These are phyloP conservation scores for Drosophila diplacantha DNA, from an alignment of 2,888 invertebrate genomes.

Conservation along the genomic window DNA sequence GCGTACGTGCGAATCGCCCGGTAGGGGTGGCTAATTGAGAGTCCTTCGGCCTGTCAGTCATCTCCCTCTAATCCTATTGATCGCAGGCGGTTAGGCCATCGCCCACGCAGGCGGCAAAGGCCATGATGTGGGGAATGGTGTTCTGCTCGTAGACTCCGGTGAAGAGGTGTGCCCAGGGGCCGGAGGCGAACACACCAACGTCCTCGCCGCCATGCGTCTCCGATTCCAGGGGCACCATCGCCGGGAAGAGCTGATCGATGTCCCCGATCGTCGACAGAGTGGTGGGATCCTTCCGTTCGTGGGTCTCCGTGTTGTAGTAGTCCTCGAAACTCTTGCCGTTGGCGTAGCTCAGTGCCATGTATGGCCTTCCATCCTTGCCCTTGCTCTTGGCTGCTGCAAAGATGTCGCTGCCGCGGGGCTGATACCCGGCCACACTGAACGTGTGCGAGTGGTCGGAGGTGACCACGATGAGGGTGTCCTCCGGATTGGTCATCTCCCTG, in stretches of 20 bases:
- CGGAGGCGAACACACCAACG: slow-evolving; percentile 86
- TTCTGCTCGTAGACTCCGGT: slow-evolving; percentile 88
- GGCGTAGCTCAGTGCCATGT: slow-evolving; percentile 85
- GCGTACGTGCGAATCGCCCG: slow-evolving; percentile 38
- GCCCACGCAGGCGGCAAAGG: slow-evolving; percentile 86
- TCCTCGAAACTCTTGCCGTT: slow-evolving; percentile 83
- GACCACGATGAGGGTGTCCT: slow-evolving; percentile 88
- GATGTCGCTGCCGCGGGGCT: slow-evolving; percentile 72
- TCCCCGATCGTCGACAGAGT: slow-evolving; percentile 28
- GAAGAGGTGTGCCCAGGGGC: slow-evolving; percentile 89
- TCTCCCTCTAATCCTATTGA: slow-evolving; percentile 20
- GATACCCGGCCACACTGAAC: slow-evolving; percentile 85
- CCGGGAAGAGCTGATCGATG: slow-evolving; percentile 79
- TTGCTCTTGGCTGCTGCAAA: slow-evolving; percentile 53
- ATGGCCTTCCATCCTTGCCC: slow-evolving; percentile 81
- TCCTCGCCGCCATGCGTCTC: slow-evolving; percentile 90
- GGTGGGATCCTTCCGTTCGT: slow-evolving; percentile 67
- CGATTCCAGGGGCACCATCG: slow-evolving; percentile 78
- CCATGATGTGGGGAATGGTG: slow-evolving; percentile 86
- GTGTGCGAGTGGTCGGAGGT: slow-evolving; percentile 90
- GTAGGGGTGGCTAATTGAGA: slow-evolving; percentile 39
- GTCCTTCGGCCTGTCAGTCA: slow-evolving; percentile 35
- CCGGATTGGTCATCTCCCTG: slow-evolving; percentile 80
- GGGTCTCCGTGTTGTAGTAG: slow-evolving; percentile 59
- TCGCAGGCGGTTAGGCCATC: slow-evolving; percentile 79